A percentile compares a stretch with the other conserved stretches of the same genome.
Evolutionary conservation across 35 echinoderm and acorn worm species (phyloP).

Genomic region (Ptychodera flava): DNA sequence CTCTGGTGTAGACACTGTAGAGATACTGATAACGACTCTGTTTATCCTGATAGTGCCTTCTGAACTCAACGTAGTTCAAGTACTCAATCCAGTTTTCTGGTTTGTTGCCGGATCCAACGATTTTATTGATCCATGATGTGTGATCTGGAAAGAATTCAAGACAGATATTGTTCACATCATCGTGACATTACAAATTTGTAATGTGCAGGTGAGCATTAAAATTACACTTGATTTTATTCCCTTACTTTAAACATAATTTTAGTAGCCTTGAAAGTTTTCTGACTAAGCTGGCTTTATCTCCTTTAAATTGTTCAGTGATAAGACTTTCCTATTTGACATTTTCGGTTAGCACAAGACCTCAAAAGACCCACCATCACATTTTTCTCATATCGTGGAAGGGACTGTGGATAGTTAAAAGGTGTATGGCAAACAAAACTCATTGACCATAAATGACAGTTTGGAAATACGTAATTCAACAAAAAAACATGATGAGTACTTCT

Average conservation of each 20-base stretch:
- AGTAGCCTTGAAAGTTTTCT: not conserved
- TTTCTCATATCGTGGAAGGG: too few species aligned
- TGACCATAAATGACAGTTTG: too few species aligned
- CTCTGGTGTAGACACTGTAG: conserved; percentile 54
- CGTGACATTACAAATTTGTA: not conserved
- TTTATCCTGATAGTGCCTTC: conserved; percentile 9
- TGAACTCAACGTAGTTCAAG: conserved; percentile 37
- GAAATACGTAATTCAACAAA: too few species aligned
- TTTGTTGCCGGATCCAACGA: conserved; percentile 47
- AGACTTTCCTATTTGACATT: not conserved
- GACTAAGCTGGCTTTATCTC: not conserved
- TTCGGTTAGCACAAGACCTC: too few species aligned
- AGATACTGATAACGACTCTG: conserved; percentile 12
- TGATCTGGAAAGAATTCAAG: conserved; percentile 41
- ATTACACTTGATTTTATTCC: not conserved
- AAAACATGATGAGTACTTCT: too few species aligned
- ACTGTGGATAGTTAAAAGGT: too few species aligned
- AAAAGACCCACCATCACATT: too few species aligned
- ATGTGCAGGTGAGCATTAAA: not conserved
- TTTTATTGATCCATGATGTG: conserved; percentile 43
- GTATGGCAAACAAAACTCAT: too few species aligned
- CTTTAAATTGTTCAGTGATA: not conserved
- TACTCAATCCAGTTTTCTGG: conserved; percentile 70
- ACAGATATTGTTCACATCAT: too few species aligned
- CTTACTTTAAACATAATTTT: not conserved